phyloP scores from a whole-genome alignment of 2,797 vertebrate species.

The Cetoscarus ocellatus region DNA sequence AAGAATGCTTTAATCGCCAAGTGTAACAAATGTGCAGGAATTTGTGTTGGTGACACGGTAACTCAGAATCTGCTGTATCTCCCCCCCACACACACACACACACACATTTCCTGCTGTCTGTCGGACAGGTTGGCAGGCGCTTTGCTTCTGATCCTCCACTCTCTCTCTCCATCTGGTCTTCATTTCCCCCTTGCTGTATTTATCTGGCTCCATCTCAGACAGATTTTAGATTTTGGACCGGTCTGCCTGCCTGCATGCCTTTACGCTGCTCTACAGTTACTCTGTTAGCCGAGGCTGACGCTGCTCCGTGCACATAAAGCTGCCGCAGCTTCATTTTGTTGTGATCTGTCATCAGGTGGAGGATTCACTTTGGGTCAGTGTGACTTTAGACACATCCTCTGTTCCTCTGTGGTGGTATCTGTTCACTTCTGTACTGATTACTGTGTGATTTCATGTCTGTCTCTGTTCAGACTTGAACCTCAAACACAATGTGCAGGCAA shows the following conservation, averaged over 20 bases:
- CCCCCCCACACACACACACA: background rate
- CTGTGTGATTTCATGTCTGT: too few species aligned
- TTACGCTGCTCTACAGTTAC: conserved; percentile 51
- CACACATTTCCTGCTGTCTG: conserved; percentile 64
- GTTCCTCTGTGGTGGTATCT: too few species aligned
- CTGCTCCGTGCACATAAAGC: conserved; percentile 45
- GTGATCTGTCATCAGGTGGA: background rate
- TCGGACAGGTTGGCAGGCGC: conserved; percentile 43
- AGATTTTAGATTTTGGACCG: conserved; percentile 8
- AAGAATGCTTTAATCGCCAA: conserved; percentile 22
- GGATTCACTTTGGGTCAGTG: background rate
- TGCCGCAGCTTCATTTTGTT: background rate
- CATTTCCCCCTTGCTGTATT: conserved; percentile 56
- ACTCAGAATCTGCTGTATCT: background rate
- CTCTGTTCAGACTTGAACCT: too few species aligned
- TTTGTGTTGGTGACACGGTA: conserved; percentile 29
- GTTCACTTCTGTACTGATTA: too few species aligned
- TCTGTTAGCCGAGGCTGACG: conserved; percentile 35
- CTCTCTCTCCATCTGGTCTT: conserved; percentile 66
- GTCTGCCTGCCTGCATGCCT: conserved; percentile 10
- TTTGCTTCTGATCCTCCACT: conserved; percentile 32
- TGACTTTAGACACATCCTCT: background rate
- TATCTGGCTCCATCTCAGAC: conserved; percentile 39
- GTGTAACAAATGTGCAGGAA: conserved; percentile 35
- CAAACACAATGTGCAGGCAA: too few species aligned